phyloP scores from a whole-genome alignment of 2,888 invertebrate species.

The Drosophila neoperkinsi region DNA sequence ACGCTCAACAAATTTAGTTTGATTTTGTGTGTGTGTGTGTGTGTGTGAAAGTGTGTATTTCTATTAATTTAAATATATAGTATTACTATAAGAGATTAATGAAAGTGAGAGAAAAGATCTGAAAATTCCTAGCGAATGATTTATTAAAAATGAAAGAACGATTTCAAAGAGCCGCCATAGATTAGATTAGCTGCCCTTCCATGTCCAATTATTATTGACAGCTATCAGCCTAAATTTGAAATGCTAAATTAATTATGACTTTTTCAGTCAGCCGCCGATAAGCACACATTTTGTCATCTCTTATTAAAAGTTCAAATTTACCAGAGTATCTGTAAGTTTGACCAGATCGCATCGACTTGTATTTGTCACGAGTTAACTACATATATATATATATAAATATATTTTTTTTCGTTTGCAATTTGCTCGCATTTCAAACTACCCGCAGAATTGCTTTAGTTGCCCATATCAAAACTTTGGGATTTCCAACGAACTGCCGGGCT shows the following conservation, averaged over 20 bases:
- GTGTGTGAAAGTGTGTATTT: background rate
- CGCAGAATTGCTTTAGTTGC: background rate
- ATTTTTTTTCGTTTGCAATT: background rate
- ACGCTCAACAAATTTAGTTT: slow-evolving; percentile 55
- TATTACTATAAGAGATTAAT: background rate
- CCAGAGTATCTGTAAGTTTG: background rate
- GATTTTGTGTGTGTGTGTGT: background rate
- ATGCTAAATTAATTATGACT: slow-evolving; percentile 10
- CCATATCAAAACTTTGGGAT: slow-evolving; percentile 1
- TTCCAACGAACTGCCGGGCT: background rate
- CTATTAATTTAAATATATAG: background rate
- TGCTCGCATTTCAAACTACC: background rate
- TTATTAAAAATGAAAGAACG: slow-evolving; percentile 5
- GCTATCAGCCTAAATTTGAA: slow-evolving; percentile 10
- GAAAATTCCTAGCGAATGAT: background rate
- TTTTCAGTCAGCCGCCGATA: background rate
- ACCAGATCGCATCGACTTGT: background rate
- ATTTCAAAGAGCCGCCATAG: background rate
- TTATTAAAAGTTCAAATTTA: background rate
- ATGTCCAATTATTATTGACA: slow-evolving; percentile 4
- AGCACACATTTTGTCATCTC: background rate
- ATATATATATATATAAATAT: background rate
- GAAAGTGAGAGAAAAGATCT: slow-evolving; percentile 9
- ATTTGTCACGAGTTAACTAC: background rate
- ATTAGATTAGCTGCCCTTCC: slow-evolving; percentile 30